Percentiles rank a stretch among this genome's conserved stretches.
These are phyloP conservation scores for Cricetomys ansorgei DNA, from an alignment of 2,113 vertebrate species.

Conservation along the genomic window DNA sequence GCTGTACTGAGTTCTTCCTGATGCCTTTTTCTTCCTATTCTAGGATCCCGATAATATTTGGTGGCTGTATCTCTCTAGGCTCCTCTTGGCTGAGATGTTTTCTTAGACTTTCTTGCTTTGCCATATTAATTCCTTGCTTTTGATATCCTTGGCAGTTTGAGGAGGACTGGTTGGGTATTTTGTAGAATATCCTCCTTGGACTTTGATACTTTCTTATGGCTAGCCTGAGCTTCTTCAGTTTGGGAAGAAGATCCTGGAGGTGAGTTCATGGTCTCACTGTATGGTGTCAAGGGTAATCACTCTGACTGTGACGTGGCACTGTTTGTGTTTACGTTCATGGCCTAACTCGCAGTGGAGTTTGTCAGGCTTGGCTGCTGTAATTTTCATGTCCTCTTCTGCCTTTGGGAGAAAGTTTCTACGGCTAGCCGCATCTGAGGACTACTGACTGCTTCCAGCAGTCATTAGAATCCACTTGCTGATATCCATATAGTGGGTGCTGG, in stretches of 20 bases:
- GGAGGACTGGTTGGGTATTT: background rate
- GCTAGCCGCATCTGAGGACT: background rate
- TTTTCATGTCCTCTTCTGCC: background rate
- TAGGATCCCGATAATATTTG: background rate
- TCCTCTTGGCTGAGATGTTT: background rate
- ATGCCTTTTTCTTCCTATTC: background rate
- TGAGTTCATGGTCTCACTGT: background rate
- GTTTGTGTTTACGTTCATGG: background rate
- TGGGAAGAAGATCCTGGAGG: background rate
- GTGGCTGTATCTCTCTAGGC: background rate
- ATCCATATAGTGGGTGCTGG: background rate
- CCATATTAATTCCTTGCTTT: background rate
- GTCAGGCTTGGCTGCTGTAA: background rate
- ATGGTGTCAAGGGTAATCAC: background rate
- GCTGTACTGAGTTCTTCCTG: background rate
- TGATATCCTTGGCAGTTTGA: background rate
- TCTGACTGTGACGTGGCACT: background rate
- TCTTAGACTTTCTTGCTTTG: background rate
- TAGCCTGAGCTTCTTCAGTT: background rate
- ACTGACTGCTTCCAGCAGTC: background rate
- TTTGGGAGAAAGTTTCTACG: background rate
- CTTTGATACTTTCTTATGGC: background rate
- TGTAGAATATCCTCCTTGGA: background rate
- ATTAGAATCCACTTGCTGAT: background rate
- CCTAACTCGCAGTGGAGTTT: background rate